Percentiles rank a stretch among this genome's conserved stretches.
Evolutionary conservation across 2,888 invertebrate genomes (phyloP).

Genomic region (Lathronympha strigana): DNA sequence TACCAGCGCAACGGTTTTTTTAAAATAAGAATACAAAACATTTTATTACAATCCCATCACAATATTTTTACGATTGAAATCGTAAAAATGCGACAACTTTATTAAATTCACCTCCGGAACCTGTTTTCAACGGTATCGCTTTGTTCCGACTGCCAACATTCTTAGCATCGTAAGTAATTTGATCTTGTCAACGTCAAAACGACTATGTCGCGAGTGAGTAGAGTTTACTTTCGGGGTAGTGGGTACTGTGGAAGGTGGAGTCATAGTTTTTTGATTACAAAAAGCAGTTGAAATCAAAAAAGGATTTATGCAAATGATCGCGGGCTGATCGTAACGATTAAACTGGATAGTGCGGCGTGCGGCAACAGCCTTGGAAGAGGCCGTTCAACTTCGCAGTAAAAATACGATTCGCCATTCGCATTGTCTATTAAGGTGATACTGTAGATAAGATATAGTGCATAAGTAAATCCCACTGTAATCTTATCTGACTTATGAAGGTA

Average conservation of each 20-base stretch:
- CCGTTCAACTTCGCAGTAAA: slow-evolving; percentile 30
- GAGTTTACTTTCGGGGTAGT: neutral
- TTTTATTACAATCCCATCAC: slow-evolving; percentile 54
- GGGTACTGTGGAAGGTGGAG: neutral
- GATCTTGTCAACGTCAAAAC: neutral
- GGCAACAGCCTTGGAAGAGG: slow-evolving; percentile 23
- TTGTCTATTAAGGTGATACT: slow-evolving; percentile 23
- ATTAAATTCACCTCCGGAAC: slow-evolving; percentile 63
- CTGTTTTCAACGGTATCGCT: slow-evolving; percentile 46
- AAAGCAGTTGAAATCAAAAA: slow-evolving; percentile 26
- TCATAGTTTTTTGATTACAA: slow-evolving; percentile 1
- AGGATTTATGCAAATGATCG: slow-evolving; percentile 36
- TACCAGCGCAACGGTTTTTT: neutral
- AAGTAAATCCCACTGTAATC: neutral
- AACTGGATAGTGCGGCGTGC: slow-evolving; percentile 29
- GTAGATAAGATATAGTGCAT: slow-evolving; percentile 3
- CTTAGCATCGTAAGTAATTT: slow-evolving; percentile 7
- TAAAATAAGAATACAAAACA: slow-evolving; percentile 51
- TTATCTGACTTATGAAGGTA: neutral
- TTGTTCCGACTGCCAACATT: slow-evolving; percentile 23
- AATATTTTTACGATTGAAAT: slow-evolving; percentile 64
- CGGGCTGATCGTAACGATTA: slow-evolving; percentile 29
- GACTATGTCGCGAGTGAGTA: neutral
- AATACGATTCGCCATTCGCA: slow-evolving; percentile 20
- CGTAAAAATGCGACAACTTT: slow-evolving; percentile 65